Conservation (phyloP, 2,113 vertebrate species). For the Coptodon bakossiorum region DNA sequence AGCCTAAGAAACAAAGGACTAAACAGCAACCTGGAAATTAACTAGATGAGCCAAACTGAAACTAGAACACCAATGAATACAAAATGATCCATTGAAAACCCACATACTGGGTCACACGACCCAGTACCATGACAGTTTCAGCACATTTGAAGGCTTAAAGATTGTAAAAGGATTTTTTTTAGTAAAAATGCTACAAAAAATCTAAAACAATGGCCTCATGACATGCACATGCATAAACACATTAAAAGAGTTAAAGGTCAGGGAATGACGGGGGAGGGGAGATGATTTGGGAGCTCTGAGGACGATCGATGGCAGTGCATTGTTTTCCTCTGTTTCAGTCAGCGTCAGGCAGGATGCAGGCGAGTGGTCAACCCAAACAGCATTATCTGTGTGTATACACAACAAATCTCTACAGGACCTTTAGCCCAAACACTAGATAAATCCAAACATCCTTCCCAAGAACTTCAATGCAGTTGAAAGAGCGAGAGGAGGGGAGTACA, state of each 20-base stretch:
- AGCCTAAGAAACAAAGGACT: no score
- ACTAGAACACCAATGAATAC: no score
- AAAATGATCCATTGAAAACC: no score
- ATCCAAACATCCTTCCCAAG: constrained; percentile 51
- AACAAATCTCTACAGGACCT: constrained; percentile 42
- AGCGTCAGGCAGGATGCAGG: constrained; percentile 58
- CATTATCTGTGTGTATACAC: constrained; percentile 62
- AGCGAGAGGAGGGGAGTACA: not conserved
- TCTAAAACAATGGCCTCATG: not conserved
- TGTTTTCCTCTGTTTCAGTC: constrained; percentile 29
- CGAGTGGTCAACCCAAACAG: constrained; percentile 59
- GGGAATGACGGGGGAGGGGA: not conserved
- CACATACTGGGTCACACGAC: no score
- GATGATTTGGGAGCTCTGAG: not conserved
- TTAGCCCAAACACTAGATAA: constrained; percentile 54
- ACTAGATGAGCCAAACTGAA: no score
- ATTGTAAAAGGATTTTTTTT: not conserved
- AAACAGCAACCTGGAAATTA: no score
- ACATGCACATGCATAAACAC: not conserved
- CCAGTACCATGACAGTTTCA: not conserved
- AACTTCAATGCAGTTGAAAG: not conserved
- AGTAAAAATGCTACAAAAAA: not conserved
- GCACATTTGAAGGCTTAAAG: not conserved
- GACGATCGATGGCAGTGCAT: constrained; percentile 31
- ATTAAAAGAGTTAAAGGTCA: not conserved